Conservation (phyloP, 2,113 vertebrate genomes). For the Mystacornis crossleyi region DNA sequence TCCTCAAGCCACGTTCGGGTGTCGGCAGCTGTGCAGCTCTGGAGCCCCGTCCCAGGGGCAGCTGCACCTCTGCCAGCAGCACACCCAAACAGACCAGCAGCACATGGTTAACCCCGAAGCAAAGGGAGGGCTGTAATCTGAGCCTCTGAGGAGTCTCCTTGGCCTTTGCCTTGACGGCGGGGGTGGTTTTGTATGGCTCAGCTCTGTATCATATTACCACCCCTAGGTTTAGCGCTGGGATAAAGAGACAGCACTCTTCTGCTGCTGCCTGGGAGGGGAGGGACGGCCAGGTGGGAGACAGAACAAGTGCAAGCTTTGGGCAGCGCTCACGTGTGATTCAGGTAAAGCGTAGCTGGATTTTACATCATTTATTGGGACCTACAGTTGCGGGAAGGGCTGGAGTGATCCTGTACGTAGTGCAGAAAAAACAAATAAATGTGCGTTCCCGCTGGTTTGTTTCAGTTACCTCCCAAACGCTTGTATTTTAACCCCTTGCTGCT, state of each 20-base stretch:
- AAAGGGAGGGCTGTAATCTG: neutral
- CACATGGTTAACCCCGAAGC: neutral
- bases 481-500: neutral
- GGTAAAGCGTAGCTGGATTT: neutral
- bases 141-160: neutral
- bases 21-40: neutral
- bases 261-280: neutral
- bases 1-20: rapidly evolving
- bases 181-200: neutral
- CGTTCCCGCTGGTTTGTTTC: neutral
- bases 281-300: neutral
- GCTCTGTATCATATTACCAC: neutral
- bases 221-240: neutral
- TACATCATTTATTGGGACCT: neutral
- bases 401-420: neutral
- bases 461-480: rapidly evolving
- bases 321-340: neutral
- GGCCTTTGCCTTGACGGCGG: neutral
- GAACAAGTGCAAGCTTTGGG: neutral
- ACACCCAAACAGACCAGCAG: neutral
- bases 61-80: neutral
- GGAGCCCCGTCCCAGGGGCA: neutral
- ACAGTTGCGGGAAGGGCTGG: neutral
- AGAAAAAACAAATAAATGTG: neutral
- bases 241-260: neutral